These are phyloP conservation scores for Apamea anceps DNA, from an alignment of 2,888 invertebrate species.

Conservation along the genomic window DNA sequence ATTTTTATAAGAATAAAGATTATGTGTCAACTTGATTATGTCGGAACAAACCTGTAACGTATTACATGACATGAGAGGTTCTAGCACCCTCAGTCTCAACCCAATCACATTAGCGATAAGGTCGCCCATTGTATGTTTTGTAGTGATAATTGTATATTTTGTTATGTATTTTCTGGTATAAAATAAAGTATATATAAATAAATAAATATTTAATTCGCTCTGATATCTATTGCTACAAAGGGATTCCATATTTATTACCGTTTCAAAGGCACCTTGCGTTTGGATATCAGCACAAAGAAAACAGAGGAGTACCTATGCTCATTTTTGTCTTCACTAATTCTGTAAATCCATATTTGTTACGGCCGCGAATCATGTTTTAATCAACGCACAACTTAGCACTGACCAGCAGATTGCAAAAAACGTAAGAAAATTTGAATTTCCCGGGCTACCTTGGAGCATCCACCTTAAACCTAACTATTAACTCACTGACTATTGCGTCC, in stretches of 20 bases:
- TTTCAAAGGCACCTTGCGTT: neutral
- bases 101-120: neutral
- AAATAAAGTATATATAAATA: neutral
- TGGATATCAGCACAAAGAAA: neutral
- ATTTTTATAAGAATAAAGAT: neutral
- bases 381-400: too few relatives aligned
- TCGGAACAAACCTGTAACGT: neutral
- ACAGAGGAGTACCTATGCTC: neutral
- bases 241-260: too few relatives aligned
- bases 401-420: too few relatives aligned
- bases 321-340: neutral
- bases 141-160: neutral
- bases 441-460: too few relatives aligned
- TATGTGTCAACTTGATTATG: neutral
- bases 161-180: neutral
- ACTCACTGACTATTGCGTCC: neutral
- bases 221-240: neutral
- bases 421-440: too few relatives aligned
- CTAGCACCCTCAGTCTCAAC: neutral
- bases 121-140: neutral
- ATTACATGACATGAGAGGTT: neutral
- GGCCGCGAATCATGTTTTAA: too few relatives aligned
- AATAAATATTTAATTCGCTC: neutral
- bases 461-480: neutral
- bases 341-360: too few relatives aligned